Conservation (phyloP, 2,113 vertebrate genomes). For the Hipposideros armiger region DNA sequence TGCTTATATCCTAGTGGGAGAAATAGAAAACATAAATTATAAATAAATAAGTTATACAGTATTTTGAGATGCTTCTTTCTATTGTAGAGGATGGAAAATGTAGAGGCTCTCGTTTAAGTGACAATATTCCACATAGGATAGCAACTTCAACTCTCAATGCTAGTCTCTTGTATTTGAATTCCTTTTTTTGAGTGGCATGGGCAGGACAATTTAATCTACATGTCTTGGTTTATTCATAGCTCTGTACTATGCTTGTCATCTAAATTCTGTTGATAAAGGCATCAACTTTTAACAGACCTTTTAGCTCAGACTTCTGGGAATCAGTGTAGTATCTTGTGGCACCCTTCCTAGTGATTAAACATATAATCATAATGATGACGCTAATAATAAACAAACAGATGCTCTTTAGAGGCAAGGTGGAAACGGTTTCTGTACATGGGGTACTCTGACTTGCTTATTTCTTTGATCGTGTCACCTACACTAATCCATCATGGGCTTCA, state of each 20-base stretch:
- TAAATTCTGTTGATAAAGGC: conserved; percentile 24
- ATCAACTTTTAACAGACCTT: conserved; percentile 16
- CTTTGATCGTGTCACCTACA: neutral
- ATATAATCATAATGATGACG: conserved; percentile 20
- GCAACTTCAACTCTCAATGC: conserved; percentile 5
- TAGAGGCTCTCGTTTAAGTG: neutral
- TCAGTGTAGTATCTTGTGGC: neutral
- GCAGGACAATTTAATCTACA: conserved; percentile 32
- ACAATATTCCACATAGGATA: neutral
- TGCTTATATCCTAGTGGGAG: neutral
- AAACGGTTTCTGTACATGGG: conserved; percentile 17
- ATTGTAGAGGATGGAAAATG: neutral
- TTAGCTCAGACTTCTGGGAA: conserved; percentile 39
- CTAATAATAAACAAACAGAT: conserved; percentile 31
- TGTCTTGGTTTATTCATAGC: conserved; percentile 15
- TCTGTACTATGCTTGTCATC: neutral
- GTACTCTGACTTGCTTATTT: neutral
- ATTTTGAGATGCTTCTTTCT: conserved; percentile 37
- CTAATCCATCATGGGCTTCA: neutral
- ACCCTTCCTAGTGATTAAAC: conserved; percentile 40
- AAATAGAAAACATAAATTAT: neutral
- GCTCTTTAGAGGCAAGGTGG: neutral
- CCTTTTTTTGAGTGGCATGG: neutral
- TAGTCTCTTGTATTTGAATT: neutral
- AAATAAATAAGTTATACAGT: neutral